These are phyloP conservation scores for Pipa parva DNA, from an alignment of 2,113 vertebrate species.

Conservation along the genomic window DNA sequence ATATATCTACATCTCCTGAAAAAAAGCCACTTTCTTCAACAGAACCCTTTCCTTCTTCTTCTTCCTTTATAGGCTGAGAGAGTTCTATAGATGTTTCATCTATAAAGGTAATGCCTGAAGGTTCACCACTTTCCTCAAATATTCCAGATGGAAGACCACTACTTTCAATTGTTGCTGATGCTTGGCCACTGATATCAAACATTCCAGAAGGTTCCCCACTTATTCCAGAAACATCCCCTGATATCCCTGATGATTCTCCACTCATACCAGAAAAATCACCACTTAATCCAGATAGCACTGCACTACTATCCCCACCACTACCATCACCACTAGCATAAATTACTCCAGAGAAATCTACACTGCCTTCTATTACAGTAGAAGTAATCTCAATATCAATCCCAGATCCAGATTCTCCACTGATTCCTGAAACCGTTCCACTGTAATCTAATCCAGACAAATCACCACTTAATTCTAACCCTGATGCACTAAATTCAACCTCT, in stretches of 20 bases:
- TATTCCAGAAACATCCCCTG: slow-evolving; percentile 48
- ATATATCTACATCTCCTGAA: slow-evolving; percentile 60
- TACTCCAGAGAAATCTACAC: slow-evolving; percentile 36
- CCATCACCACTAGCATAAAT: slow-evolving; percentile 38
- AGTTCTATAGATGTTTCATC: slow-evolving; percentile 64
- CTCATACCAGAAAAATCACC: slow-evolving; percentile 54
- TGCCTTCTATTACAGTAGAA: slow-evolving; percentile 45
- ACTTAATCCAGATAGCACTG: slow-evolving; percentile 61
- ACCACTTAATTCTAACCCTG: slow-evolving; percentile 53
- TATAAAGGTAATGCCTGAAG: slow-evolving; percentile 60
- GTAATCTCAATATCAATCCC: slow-evolving; percentile 40
- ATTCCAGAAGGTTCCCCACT: slow-evolving; percentile 39
- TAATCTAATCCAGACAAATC: slow-evolving; percentile 47
- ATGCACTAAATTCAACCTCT: slow-evolving; percentile 55
- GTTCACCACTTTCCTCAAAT: slow-evolving; percentile 56
- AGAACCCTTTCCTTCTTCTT: slow-evolving; percentile 67
- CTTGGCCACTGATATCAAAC: slow-evolving; percentile 18
- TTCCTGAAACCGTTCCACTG: slow-evolving; percentile 48
- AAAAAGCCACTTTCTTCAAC: slow-evolving; percentile 69
- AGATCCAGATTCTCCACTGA: slow-evolving; percentile 47
- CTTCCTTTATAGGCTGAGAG: slow-evolving; percentile 44
- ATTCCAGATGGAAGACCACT: slow-evolving; percentile 52
- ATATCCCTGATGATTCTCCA: slow-evolving; percentile 57
- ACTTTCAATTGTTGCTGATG: slow-evolving; percentile 46
- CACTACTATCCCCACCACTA: slow-evolving; percentile 57